Conservation (phyloP, 2,113 vertebrate genomes). For the Pygoscelis adeliae region DNA sequence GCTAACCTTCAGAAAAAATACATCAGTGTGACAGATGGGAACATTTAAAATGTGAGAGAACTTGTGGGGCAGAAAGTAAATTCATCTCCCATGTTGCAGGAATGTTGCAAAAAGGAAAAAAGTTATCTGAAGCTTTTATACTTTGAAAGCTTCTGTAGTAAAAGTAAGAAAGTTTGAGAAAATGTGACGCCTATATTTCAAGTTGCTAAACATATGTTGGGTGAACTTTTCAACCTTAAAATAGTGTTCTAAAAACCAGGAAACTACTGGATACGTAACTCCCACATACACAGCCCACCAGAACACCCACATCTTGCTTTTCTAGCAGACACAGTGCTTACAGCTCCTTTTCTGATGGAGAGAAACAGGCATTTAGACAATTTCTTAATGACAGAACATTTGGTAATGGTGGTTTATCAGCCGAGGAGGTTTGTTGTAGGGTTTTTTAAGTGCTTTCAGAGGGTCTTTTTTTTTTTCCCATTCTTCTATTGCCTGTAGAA, state of each 20-base stretch:
- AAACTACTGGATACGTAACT: not conserved
- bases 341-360: not conserved
- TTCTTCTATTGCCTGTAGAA: not conserved
- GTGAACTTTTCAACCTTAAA: conserved; percentile 42
- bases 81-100: not conserved
- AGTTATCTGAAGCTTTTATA: not conserved
- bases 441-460: not conserved
- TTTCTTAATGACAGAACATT: not conserved
- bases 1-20: not conserved
- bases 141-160: not conserved
- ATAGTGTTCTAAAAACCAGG: not conserved
- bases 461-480: not conserved
- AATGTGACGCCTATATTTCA: not conserved
- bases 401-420: not conserved
- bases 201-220: not conserved
- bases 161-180: not conserved
- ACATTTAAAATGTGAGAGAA: conserved; percentile 29
- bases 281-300: not conserved
- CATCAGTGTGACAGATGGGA: conserved; percentile 26
- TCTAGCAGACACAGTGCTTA: not conserved
- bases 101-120: not conserved
- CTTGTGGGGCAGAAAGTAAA: conserved; percentile 28
- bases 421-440: not conserved
- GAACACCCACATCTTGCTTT: conserved; percentile 13
- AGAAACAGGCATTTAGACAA: not conserved